A percentile compares a stretch with the other conserved stretches of the same genome.
Evolutionary conservation across 2,113 vertebrate species (phyloP).

Genomic region (Merops nubicus): DNA sequence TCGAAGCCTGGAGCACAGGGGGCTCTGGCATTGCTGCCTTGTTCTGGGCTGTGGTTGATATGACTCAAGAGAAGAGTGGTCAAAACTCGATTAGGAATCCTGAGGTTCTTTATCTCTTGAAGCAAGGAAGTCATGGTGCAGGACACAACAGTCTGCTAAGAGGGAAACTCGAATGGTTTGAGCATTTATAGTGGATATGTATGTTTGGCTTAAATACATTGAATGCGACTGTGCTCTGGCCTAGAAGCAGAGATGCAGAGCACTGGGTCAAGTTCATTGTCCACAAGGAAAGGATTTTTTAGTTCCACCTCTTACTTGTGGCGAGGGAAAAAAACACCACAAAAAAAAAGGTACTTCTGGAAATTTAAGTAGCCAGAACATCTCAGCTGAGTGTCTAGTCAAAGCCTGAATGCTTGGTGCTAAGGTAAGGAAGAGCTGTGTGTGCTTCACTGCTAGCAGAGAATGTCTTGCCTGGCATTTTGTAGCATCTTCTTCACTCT

Average conservation of each 20-base stretch:
- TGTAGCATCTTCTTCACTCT: not conserved
- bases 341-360: not conserved
- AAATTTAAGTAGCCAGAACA: not conserved
- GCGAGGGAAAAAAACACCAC: no score
- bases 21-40: not conserved
- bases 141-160: not conserved
- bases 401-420: not conserved
- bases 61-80: rapidly evolving
- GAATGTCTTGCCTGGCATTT: not conserved
- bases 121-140: not conserved
- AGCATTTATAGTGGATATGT: not conserved
- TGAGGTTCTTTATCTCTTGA: not conserved
- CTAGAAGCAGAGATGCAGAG: not conserved
- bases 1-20: not conserved
- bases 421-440: rapidly evolving
- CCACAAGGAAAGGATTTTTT: not conserved
- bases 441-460: not conserved
- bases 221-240: not conserved
- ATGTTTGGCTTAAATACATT: not conserved
- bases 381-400: not conserved
- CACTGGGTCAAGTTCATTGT: not conserved
- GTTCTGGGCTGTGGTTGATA: not conserved
- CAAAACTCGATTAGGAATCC: not conserved
- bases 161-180: not conserved
- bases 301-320: not conserved